Conservation (phyloP, 64 coral and sea anemone genomes). For the Montipora foliosa region DNA sequence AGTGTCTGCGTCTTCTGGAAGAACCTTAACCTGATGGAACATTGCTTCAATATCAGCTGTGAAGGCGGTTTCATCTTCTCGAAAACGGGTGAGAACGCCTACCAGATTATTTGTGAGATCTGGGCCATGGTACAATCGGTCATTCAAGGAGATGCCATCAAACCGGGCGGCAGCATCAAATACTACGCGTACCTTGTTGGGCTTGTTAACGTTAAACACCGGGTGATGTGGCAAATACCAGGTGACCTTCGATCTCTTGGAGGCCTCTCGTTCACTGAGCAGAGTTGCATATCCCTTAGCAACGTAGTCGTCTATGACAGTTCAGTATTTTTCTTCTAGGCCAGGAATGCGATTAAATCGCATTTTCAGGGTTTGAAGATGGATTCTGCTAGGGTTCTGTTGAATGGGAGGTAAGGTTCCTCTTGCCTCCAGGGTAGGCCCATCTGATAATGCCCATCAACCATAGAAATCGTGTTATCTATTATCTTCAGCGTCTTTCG, state of each 20-base stretch:
- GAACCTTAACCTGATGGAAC: too few relatives aligned
- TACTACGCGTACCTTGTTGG: slow-evolving; percentile 53
- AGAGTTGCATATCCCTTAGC: neutral
- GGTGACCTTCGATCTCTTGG: neutral
- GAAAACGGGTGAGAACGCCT: too few relatives aligned
- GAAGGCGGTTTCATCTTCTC: too few relatives aligned
- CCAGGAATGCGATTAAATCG: neutral
- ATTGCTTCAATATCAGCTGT: too few relatives aligned
- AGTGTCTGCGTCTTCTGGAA: too few relatives aligned
- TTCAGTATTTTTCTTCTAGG: slow-evolving; percentile 3
- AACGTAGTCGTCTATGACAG: slow-evolving; percentile 17
- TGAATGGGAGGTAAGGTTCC: too few relatives aligned
- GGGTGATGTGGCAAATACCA: slow-evolving; percentile 31
- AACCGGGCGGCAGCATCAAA: too few relatives aligned
- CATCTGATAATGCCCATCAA: too few relatives aligned
- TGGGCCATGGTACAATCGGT: too few relatives aligned
- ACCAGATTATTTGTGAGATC: too few relatives aligned
- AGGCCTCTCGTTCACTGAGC: neutral
- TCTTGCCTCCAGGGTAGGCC: too few relatives aligned
- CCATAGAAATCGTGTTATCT: neutral
- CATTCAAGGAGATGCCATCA: too few relatives aligned
- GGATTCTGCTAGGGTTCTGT: neutral
- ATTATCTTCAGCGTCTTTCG: slow-evolving; percentile 18
- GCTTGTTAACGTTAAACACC: slow-evolving; percentile 18
- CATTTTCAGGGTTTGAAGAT: neutral